These are phyloP conservation scores for Eutrigla gurnardus DNA, from an alignment of 2,797 vertebrate genomes.

Conservation along the genomic window DNA sequence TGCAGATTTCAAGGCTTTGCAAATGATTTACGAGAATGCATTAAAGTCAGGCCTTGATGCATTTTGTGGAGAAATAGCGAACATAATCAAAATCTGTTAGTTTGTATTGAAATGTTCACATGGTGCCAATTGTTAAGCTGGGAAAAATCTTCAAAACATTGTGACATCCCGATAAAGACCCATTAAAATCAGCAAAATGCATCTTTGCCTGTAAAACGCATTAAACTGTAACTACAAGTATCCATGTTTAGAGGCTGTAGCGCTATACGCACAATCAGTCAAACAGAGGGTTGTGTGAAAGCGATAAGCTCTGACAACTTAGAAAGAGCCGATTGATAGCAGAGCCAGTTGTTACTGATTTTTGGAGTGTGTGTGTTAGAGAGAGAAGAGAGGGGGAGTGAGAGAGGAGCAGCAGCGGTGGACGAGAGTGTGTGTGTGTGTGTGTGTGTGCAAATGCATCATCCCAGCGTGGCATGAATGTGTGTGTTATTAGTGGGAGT, in stretches of 20 bases:
- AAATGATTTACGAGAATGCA: neutral
- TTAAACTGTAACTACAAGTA: slow-evolving; percentile 25
- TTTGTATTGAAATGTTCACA: neutral
- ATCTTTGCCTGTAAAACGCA: slow-evolving; percentile 17
- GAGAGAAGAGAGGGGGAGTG: slow-evolving; percentile 54
- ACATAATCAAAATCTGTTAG: neutral
- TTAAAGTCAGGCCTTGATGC: neutral
- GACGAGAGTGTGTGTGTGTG: slow-evolving; percentile 19
- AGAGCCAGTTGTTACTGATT: slow-evolving; percentile 62
- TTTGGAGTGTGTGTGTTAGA: slow-evolving; percentile 58
- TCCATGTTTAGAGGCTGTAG: slow-evolving; percentile 19
- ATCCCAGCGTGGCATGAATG: slow-evolving; percentile 65
- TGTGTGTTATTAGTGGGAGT: slow-evolving; percentile 82
- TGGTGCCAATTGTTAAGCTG: neutral
- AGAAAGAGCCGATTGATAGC: slow-evolving; percentile 62
- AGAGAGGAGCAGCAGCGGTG: slow-evolving; percentile 39
- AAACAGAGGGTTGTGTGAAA: slow-evolving; percentile 57
- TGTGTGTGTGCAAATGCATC: slow-evolving; percentile 42
- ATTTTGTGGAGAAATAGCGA: neutral
- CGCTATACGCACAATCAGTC: slow-evolving; percentile 56
- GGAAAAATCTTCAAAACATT: neutral
- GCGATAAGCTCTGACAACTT: slow-evolving; percentile 64
- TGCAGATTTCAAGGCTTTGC: neutral
- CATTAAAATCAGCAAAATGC: slow-evolving; percentile 1
- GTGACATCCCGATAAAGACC: neutral